Conservation (phyloP, 2,797 vertebrate genomes). For the Schizothorax lantsangensis region DNA sequence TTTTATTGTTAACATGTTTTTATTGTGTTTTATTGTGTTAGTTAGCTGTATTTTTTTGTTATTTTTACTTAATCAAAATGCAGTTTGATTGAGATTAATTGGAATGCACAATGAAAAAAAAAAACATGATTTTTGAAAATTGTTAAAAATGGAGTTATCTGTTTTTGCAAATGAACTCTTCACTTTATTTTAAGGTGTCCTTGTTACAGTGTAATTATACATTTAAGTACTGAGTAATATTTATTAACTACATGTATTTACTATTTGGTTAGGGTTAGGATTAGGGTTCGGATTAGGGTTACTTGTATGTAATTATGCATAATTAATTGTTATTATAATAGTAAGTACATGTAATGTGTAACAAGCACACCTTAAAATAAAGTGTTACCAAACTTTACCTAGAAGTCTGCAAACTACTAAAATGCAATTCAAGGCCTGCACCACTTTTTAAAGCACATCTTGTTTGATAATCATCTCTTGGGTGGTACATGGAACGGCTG, state of each 20-base stretch:
- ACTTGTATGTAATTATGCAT: neutral
- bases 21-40: neutral
- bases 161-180: no score
- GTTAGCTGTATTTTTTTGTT: neutral
- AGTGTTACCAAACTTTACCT: neutral
- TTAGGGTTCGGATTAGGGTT: neutral
- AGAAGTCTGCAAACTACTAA: neutral
- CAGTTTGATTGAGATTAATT: neutral
- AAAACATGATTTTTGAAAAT: neutral
- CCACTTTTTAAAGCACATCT: constrained; percentile 2
- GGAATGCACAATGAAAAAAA: neutral
- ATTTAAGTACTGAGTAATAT: neutral
- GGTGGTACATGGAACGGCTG: neutral
- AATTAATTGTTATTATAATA: neutral
- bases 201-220: neutral
- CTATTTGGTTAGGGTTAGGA: no score
- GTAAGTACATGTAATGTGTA: neutral
- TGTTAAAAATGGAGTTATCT: no score
- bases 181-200: neutral
- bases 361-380: neutral
- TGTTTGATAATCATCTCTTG: constrained; percentile 5
- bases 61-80: neutral
- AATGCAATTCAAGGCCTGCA: neutral
- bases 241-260: no score
- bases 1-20: neutral